Evolutionary conservation across 2,888 invertebrate species (phyloP), one percentile per base, ranked within the genome.

Genomic region (Augochlorella aurata): DNA sequence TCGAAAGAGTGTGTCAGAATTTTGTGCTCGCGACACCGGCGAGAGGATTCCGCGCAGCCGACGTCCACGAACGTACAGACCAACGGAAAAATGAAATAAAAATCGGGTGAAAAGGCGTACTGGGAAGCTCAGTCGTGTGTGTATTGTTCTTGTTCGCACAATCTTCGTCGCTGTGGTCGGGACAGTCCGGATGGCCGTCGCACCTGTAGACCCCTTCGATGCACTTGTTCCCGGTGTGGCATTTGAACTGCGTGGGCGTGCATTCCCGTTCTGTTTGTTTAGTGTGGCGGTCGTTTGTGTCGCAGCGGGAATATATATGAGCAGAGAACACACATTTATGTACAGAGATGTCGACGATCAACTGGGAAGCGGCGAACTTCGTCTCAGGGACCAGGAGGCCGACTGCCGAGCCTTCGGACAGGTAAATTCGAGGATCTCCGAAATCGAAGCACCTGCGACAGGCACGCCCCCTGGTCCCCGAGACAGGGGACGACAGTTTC

Each of bases 171-270:
- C 94, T 94, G 81, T 92, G 91, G 92, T 95, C 95, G 67, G 93
- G 91, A 92, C 95, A 96, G 91, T 96, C 95, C 82, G 92, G 90
- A 84, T 92, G 92, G 84, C 94, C 94, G 92, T 96, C 94, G 92
- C 96, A 95, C 86, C 93, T 92, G 90, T 94, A 94, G 90, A 92
- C 86, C 77, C 90, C 90, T 89, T 93, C 93, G 91, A 95, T 94
- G 92, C 95, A 95, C 85, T 92, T 93, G 88, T 93, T 94, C 83
- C 94, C 94, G 88, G 94, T 94, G 85, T 91, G 91, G 93, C 95
- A 96, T 89, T 93, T 94, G 94, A 95, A 95, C 91, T 95, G 94
- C 88, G 94, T 94, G 70, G 93, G 90, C 74, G 92, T 92, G 92
- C 95, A 95, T 79, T 92, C 92, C 91, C 91, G 94, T 80, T 91